These are phyloP conservation scores for Elaphurus davidianus DNA, from an alignment of 2,113 vertebrate species.

Conservation along the genomic window DNA sequence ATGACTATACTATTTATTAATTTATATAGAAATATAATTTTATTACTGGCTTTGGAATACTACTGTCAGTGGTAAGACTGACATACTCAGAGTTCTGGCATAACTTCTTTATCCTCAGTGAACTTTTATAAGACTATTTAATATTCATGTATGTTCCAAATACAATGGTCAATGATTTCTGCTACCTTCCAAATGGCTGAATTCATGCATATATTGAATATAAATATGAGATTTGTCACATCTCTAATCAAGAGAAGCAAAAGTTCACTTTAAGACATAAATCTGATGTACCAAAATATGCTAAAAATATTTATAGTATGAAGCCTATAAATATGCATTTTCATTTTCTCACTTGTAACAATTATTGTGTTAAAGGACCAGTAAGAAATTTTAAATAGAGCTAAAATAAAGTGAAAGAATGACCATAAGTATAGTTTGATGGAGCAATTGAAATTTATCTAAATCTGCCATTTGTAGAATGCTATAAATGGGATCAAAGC, in stretches of 20 bases:
- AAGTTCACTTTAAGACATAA: not conserved
- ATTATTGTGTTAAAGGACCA: not conserved
- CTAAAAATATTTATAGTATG: not conserved
- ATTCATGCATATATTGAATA: not conserved
- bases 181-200: not conserved
- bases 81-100: not conserved
- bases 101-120: not conserved
- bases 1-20: not conserved
- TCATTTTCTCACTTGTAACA: not conserved
- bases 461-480: not conserved
- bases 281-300: not conserved
- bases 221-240: slow-evolving; percentile 13
- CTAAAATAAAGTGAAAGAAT: not conserved
- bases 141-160: slow-evolving; percentile 23
- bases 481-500: not conserved
- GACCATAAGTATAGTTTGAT: not conserved
- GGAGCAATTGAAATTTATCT: not conserved
- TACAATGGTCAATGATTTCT: not conserved
- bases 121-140: not conserved
- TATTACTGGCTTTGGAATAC: not conserved
- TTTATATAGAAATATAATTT: not conserved
- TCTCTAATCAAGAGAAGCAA: not conserved
- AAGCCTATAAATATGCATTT: not conserved
- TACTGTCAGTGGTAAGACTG: not conserved
- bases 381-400: not conserved